phyloP scores from a whole-genome alignment of 2,113 vertebrate species.

The Empidonax alnorum region DNA sequence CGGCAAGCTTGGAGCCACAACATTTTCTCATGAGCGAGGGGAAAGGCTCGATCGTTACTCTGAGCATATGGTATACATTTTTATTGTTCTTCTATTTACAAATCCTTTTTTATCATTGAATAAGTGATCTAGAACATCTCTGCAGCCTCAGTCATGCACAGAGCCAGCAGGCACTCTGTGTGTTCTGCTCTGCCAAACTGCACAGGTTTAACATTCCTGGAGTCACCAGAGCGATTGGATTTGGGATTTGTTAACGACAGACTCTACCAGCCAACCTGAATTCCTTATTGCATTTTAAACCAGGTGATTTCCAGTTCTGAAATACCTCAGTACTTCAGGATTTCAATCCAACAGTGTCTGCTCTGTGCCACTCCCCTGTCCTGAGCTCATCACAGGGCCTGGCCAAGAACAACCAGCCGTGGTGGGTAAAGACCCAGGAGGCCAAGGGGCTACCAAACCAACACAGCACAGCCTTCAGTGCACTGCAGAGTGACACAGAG shows the following conservation, averaged over 20 bases:
- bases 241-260: conserved; percentile 1
- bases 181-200: background rate
- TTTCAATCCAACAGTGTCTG: background rate
- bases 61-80: conserved; percentile 35
- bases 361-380: background rate
- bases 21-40: conserved; percentile 1
- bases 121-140: background rate
- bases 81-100: conserved; percentile 52
- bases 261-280: background rate
- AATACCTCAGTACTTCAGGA: background rate
- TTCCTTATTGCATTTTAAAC: background rate
- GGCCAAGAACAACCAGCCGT: background rate
- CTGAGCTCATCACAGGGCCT: background rate
- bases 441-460: background rate
- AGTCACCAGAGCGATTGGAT: background rate
- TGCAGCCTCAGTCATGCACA: background rate
- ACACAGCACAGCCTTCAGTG: background rate
- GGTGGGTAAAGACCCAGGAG: background rate
- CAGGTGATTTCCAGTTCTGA: background rate
- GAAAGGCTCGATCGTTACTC: conserved; percentile 43
- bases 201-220: background rate
- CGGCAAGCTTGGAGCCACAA: background rate
- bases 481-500: background rate
- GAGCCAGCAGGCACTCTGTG: background rate
- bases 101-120: conserved; percentile 30